Evolutionary conservation across 2,888 invertebrate genomes (phyloP).

Genomic region (Tipula lateralis): DNA sequence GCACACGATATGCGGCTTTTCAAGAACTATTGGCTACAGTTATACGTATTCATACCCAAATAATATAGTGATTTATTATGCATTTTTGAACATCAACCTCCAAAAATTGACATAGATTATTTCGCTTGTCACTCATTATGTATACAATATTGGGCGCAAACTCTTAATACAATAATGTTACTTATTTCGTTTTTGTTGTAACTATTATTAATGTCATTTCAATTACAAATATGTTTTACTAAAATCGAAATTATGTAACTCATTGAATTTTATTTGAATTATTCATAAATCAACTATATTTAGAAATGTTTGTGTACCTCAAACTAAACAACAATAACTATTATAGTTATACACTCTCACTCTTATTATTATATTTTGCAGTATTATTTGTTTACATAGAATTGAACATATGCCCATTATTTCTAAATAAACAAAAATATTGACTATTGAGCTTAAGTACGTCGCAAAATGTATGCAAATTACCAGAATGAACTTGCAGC

Average conservation of each 20-base stretch:
- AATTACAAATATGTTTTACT: neutral
- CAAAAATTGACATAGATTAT: neutral
- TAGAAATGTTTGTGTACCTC: neutral
- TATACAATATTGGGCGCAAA: neutral
- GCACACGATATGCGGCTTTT: neutral
- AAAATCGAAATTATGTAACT: neutral
- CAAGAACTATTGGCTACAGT: neutral
- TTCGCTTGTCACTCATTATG: neutral
- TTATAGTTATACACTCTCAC: slow-evolving; percentile 12
- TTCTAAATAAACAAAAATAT: neutral
- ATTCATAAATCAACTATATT: neutral
- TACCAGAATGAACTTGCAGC: neutral
- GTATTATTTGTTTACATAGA: neutral
- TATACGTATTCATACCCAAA: too few relatives aligned
- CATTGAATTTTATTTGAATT: neutral
- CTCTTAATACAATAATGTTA: neutral
- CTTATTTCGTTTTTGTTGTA: neutral
- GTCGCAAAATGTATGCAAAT: neutral
- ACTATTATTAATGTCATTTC: neutral
- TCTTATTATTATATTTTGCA: neutral
- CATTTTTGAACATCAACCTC: neutral
- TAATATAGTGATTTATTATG: too few relatives aligned
- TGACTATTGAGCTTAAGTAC: neutral
- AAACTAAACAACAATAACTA: neutral
- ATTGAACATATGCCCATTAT: neutral